Evolutionary conservation across 37 sponge, comb jelly and placozoan species (phyloP), one percentile per base, ranked within the genome.

Genomic region (Axinella damicornis): DNA sequence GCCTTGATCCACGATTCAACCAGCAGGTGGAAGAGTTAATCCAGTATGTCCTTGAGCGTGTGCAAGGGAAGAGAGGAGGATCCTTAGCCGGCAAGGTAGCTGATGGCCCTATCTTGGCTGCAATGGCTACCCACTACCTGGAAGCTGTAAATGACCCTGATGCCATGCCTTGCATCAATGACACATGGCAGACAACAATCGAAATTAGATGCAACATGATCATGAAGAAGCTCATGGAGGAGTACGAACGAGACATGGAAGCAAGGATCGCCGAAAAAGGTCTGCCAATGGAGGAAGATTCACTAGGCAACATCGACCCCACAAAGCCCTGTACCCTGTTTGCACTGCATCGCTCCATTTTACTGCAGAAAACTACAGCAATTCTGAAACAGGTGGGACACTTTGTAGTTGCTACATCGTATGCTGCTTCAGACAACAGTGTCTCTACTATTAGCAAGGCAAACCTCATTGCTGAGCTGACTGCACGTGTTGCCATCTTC

Each of bases 101-200:
- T 30, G 68, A 76, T 77, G 86, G 86, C 0, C 46, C 70, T 17
- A 56, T 52, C 1, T 55, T 85, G 19, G 86, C 71, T 19, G 58
- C 25, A 15, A 14, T 85, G 28, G 61, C 78, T 22, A 6, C 21
- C 0, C 15, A 76, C 9, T 85, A 70, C 31, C 56, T 85, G 27
- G 72, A 77, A 53, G 86, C 86, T n/a, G 60, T 85, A 22, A 85
- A 77, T 46, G 54, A 55, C 5, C 86, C 86, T 31, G 46, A 76
- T 65, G 71, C 86, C 18, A 32, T 85, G 5, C 86, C 86, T 11
- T 36, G 56, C 38, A 34, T 85, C 24, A 41, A 66, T 28, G 24
- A 67, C 28, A 66, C 77, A 53, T 85, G 86, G 86, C 59, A 85
- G 38, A 28, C 71, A 14, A 78, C 35, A 32, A 21, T 77, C 18